These are phyloP conservation scores for Platysternon megacephalum DNA, from an alignment of 2,113 vertebrate species.

Conservation along the genomic window DNA sequence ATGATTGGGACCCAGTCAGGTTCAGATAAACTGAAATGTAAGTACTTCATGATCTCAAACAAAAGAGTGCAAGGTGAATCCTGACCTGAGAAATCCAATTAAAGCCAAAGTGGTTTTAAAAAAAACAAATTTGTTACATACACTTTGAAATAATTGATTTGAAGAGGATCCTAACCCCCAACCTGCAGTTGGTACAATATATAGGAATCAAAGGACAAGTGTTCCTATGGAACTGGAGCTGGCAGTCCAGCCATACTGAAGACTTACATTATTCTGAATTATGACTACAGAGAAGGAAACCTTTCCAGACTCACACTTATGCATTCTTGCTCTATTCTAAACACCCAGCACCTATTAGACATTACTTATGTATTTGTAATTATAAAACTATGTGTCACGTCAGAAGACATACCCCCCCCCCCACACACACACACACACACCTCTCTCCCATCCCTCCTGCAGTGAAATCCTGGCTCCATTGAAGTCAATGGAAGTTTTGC, in stretches of 20 bases:
- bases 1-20: not conserved
- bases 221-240: not conserved
- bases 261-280: not conserved
- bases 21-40: not conserved
- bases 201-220: not conserved
- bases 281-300: not conserved
- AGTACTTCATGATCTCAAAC: not conserved
- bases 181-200: not conserved
- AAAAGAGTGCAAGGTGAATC: not conserved
- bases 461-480: not conserved
- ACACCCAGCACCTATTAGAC: not conserved
- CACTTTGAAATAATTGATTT: not conserved
- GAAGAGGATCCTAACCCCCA: fast-evolving
- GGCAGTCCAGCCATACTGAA: not conserved
- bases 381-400: not conserved
- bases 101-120: not conserved
- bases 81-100: not conserved
- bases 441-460: not conserved
- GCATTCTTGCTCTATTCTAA: not conserved
- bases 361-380: not conserved
- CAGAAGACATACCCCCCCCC: not conserved
- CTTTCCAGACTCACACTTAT: not conserved
- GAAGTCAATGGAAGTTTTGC: not conserved
- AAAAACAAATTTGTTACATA: not conserved
- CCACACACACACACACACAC: too few relatives aligned